Conservation (phyloP, 2,113 vertebrate genomes). For the Motacilla alba region DNA sequence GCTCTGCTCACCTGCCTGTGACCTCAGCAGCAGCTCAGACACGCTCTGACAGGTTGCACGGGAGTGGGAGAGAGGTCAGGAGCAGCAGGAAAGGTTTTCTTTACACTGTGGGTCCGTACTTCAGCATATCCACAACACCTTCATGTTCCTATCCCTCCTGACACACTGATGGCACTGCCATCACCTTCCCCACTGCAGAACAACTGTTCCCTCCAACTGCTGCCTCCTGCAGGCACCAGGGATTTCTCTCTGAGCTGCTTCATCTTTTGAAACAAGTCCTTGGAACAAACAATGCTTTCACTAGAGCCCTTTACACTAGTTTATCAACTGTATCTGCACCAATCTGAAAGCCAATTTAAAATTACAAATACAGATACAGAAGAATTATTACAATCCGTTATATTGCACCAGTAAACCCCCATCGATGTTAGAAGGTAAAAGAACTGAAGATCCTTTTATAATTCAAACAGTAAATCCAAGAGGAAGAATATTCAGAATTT, state of each 20-base stretch:
- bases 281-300: not conserved
- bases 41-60: accelerated
- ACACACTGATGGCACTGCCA: not conserved
- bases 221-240: not conserved
- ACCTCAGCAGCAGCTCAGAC: not conserved
- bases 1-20: not conserved
- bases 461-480: not conserved
- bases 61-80: not conserved
- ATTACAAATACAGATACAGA: not conserved
- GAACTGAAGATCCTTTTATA: not conserved
- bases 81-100: not conserved
- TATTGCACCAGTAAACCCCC: not conserved
- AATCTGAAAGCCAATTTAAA: not conserved
- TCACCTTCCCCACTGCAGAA: not conserved
- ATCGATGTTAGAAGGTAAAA: not conserved
- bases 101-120: accelerated
- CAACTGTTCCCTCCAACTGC: not conserved
- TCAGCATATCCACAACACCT: not conserved
- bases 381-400: not conserved
- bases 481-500: not conserved
- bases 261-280: not conserved
- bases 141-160: not conserved
- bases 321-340: not conserved
- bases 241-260: not conserved
- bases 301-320: not conserved